phyloP scores from a whole-genome alignment of 2,888 invertebrate species.

The Digitonthophagus gazella region DNA sequence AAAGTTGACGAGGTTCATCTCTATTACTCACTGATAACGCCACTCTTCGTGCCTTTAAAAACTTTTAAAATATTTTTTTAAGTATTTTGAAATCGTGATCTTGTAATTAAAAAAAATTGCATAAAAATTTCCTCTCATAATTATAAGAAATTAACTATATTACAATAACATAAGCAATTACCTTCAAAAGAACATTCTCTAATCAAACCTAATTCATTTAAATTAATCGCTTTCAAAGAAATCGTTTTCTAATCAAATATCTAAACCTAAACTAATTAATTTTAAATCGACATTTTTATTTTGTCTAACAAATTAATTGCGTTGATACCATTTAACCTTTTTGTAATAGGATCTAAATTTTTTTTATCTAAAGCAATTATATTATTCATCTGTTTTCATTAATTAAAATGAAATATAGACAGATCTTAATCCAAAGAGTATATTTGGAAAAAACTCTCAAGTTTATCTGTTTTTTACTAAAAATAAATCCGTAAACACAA shows the following conservation, averaged over 20 bases:
- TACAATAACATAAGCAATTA: too few species aligned
- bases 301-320: neutral
- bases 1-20: constrained; percentile 27
- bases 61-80: neutral
- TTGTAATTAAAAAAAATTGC: neutral
- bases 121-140: neutral
- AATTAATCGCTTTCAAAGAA: too few species aligned
- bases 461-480: neutral
- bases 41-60: neutral
- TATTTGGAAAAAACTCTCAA: neutral
- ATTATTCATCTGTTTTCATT: neutral
- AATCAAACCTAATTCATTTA: too few species aligned
- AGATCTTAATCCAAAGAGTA: neutral
- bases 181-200: too few species aligned
- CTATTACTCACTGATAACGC: constrained; percentile 16
- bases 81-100: too few species aligned
- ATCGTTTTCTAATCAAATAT: too few species aligned
- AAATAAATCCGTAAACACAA: neutral
- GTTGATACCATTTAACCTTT: too few species aligned
- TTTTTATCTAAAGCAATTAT: neutral
- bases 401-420: neutral
- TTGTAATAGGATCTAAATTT: neutral
- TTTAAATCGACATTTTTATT: neutral
- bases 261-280: too few species aligned
- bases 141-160: too few species aligned